phyloP scores from a whole-genome alignment of 2,888 invertebrate genomes.

The Parascotia fuliginaria region DNA sequence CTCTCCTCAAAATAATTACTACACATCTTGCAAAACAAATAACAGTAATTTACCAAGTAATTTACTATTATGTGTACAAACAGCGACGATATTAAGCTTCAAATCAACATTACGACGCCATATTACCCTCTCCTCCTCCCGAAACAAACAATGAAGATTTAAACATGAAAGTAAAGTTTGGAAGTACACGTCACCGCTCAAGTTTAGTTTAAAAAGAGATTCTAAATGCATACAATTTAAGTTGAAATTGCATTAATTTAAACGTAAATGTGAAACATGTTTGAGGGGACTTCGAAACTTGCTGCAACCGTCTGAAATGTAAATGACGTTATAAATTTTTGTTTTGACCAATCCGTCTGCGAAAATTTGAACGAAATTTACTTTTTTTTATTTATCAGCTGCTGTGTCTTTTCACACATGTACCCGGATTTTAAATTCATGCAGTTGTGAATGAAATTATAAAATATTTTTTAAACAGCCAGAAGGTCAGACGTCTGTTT shows the following conservation, averaged over 20 bases:
- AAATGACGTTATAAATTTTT: conserved; percentile 23
- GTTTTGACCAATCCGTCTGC: conserved; percentile 9
- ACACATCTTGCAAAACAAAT: no score
- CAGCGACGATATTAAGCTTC: background rate
- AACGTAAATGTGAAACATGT: conserved; percentile 6
- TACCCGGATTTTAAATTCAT: no score
- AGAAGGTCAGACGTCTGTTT: no score
- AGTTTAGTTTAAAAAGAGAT: conserved; percentile 9
- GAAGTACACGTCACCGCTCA: conserved; percentile 12
- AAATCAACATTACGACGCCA: background rate
- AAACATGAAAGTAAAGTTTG: conserved; percentile 31
- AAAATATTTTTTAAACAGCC: no score
- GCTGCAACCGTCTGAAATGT: conserved; percentile 14
- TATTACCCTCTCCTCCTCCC: background rate
- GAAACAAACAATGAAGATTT: conserved; percentile 26
- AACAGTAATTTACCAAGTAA: background rate
- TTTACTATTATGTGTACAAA: background rate
- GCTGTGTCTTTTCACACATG: no score
- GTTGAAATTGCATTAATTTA: conserved; percentile 10
- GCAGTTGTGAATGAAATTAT: no score
- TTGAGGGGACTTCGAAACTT: conserved; percentile 22
- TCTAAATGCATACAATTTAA: background rate
- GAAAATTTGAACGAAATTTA: background rate
- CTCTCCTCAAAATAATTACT: no score
- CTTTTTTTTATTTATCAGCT: no score